Conservation (phyloP, 2,113 vertebrate species). For the Sylvia atricapilla region DNA sequence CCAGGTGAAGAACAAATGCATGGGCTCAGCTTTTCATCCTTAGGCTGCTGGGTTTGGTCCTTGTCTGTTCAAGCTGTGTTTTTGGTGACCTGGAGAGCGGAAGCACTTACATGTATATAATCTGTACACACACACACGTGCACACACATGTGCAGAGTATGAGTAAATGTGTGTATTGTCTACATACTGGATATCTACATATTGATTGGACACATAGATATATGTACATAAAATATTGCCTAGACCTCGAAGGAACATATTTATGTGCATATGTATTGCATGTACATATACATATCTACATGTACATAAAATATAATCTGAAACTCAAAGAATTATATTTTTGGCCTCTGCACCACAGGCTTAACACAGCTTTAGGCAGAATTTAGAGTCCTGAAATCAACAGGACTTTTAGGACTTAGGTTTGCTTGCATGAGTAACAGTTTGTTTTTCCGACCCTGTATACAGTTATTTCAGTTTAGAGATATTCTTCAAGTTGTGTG, state of each 20-base stretch:
- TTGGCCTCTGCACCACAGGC: background rate
- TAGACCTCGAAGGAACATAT: slow-evolving; percentile 1
- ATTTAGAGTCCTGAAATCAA: background rate
- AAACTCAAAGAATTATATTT: background rate
- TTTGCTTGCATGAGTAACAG: background rate
- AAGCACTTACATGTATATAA: slow-evolving; percentile 69
- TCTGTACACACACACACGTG: background rate
- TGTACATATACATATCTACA: background rate
- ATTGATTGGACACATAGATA: background rate
- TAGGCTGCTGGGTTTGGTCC: background rate
- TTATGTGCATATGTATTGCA: background rate
- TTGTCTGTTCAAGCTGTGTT: background rate
- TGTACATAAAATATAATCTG: background rate
- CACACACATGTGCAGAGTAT: background rate
- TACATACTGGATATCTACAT: background rate
- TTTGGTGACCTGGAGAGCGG: background rate
- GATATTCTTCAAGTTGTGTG: background rate
- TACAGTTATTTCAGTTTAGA: background rate
- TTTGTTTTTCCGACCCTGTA: background rate
- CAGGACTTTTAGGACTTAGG: background rate
- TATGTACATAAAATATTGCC: background rate
- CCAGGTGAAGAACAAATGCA: background rate
- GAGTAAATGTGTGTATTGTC: background rate
- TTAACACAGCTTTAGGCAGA: background rate
- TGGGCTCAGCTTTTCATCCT: background rate